Percentiles rank a stretch among this genome's conserved stretches.
Evolutionary conservation across 1,140 invertebrate species (phyloP).

Genomic region (Lepidostoma basale): DNA sequence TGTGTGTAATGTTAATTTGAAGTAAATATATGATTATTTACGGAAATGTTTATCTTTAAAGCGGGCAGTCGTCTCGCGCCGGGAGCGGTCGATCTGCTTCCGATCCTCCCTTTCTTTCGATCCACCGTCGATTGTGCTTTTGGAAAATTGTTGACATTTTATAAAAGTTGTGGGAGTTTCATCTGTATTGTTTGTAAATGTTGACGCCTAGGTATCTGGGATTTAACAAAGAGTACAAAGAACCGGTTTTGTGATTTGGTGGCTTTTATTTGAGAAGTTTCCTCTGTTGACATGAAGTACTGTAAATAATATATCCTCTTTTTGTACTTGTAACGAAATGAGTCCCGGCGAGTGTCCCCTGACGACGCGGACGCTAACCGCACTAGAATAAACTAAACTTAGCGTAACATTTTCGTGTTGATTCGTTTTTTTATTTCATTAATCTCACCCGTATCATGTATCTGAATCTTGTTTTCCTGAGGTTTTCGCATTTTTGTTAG

Average conservation of each 20-base stretch:
- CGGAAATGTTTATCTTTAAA: constrained; percentile 59
- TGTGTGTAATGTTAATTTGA: constrained; percentile 63
- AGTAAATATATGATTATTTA: constrained; percentile 64
- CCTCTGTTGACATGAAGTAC: constrained; percentile 16
- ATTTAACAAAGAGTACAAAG: constrained; percentile 29
- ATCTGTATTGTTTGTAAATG: constrained; percentile 26
- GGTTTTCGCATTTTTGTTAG: constrained; percentile 22
- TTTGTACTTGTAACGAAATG: constrained; percentile 24
- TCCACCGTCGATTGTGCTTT: constrained; percentile 26
- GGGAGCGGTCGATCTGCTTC: constrained; percentile 3
- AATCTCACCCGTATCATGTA: constrained; percentile 7
- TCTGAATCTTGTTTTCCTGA: constrained; percentile 15
- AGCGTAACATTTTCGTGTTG: constrained; percentile 20
- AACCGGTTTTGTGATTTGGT: constrained; percentile 31
- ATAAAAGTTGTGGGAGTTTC: constrained; percentile 30
- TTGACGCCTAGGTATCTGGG: constrained; percentile 7
- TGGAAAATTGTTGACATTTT: constrained; percentile 34
- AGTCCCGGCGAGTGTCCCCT: constrained; percentile 10
- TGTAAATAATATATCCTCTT: constrained; percentile 35
- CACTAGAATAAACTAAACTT: constrained; percentile 13
- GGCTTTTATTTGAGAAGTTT: constrained; percentile 36
- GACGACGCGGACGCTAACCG: constrained; percentile 23
- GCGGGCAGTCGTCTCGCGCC: constrained; percentile 51
- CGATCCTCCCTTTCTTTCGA: constrained; percentile 22
- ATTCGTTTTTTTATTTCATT: constrained; percentile 12